phyloP scores from a whole-genome alignment of 2,888 invertebrate genomes.

The Watsonalla cultraria region DNA sequence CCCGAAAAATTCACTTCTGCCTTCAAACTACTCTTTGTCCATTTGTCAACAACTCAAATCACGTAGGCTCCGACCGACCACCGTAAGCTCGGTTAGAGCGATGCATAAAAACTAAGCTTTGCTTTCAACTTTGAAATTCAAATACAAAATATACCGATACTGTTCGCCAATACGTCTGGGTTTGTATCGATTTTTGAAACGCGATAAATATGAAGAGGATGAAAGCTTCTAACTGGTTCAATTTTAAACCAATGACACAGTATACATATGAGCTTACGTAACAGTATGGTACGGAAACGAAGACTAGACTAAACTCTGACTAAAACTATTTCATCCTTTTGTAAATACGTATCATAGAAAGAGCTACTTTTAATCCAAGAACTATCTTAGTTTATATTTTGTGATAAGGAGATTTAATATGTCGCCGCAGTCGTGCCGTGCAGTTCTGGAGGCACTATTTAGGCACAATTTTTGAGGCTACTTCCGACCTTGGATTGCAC shows the following conservation, averaged over 20 bases:
- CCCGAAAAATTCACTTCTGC: conserved; percentile 7
- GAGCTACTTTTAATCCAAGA: no score
- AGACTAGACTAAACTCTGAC: no score
- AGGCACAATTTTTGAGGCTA: no score
- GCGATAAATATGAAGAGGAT: conserved; percentile 8
- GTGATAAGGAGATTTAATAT: no score
- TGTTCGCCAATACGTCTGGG: conserved; percentile 45
- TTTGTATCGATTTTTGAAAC: conserved; percentile 31
- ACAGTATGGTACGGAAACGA: no score
- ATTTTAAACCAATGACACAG: conserved; percentile 1
- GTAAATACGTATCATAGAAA: no score
- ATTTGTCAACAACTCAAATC: conserved; percentile 57
- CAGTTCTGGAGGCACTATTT: no score
- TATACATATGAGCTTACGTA: no score
- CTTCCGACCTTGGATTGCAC: no score
- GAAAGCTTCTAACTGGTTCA: conserved; percentile 7
- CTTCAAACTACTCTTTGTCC: conserved; percentile 36
- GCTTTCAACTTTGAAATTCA: conserved; percentile 74
- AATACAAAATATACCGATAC: conserved; percentile 62
- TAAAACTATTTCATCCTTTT: no score
- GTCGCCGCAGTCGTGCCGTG: no score
- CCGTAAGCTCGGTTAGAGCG: conserved; percentile 73
- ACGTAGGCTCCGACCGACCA: conserved; percentile 63
- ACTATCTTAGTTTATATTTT: no score
- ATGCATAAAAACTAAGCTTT: conserved; percentile 74